Base-by-base conservation (phyloP, 1,140 invertebrate genomes). In the Bicyclus anynana region DNA sequence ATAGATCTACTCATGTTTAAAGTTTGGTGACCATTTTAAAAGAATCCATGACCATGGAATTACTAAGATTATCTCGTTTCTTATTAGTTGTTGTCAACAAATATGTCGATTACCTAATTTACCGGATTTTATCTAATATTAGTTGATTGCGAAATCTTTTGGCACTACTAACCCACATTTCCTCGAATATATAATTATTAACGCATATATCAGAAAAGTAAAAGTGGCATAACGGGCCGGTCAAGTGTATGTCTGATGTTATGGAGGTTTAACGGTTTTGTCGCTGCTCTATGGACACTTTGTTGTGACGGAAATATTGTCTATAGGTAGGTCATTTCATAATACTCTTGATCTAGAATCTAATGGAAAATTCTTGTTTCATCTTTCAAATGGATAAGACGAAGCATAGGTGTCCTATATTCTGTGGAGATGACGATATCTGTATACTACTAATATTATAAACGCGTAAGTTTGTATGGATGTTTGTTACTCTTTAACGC, bases 161-260 rank as follows among this genome's bases (percentile, higher is more conserved):
- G 53, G 44, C 62, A 53, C 62, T 40, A 57, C 35, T 65, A 57
- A 65, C 62, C 62, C 44, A 60, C 42, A 56, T 65, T 54, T 53
- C 40, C 27, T 42, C 54, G 54, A 50, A 57, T 50, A 50, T 57
- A 48, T 57, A 57, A 57, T 57, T 57, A 57, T 57, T 27, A 50
- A 50, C 35, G 21, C 37, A 48, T 50, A 57, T 42, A 57, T 50
- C 23, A 57, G n/a, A 57, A 44, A 57, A 48, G 35, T 48, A 57
- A 57, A 57, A 48, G 54, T 57, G 46, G 26, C 37, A 29, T 50
- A 57, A 57, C 35, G 20, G 7, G 20, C 46, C 54, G 54, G 54
- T 44, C 54, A 57, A 57, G 47, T 14, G 47, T 56, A 37, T 42
- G 35, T 26, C 42, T 40, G 18, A 26, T 23, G 40, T 17, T 21